Evolutionary conservation across 2,797 vertebrate species (phyloP), one percentile per base, ranked within the genome.

Genomic region (Geotrypetes seraphini): DNA sequence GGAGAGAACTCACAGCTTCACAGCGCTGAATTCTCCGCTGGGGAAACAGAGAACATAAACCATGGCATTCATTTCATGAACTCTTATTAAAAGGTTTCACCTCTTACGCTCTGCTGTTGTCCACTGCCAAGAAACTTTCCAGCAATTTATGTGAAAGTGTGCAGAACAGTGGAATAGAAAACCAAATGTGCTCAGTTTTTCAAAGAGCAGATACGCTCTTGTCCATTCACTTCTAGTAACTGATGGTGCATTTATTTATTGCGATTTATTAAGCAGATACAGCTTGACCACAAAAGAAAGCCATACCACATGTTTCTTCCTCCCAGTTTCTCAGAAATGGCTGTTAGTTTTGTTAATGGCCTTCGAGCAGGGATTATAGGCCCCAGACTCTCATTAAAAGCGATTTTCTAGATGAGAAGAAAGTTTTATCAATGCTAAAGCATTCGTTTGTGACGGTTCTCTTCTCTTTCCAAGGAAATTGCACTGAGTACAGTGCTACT

Each of bases 41-140:
- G 69, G 79, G 72, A 70, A 74, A 66, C 72, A 75, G 64, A 73
- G 55, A 52, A 44, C 63, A 69, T 77, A 75, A 78, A n/a, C n/a
- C n/a, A n/a, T n/a, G n/a, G n/a, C n/a, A n/a, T 74, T 78, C 71
- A 68, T 76, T 79, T 47, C 73, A 69, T n/a, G n/a, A n/a, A n/a
- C n/a, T n/a, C n/a, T n/a, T n/a, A n/a, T n/a, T n/a, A n/a, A n/a
- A n/a, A n/a, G n/a, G n/a, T 68, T 78, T 83, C 79, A 79, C 76
- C 79, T 78, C 66, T 74, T n/a, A 78, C 78, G 81, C 74, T 73
- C 76, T 81, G 69, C 71, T 73, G 75, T 75, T 69, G 69, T 45
- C 57, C 0, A 16, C 53, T 69, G 69, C 71, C 66, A 63, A 63
- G 59, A n/a, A n/a, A n/a, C n/a, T 75, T 75, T 81, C 74, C 71